Evolutionary conservation across 1,140 invertebrate species (phyloP).

Genomic region (Andricus grossulariae): DNA sequence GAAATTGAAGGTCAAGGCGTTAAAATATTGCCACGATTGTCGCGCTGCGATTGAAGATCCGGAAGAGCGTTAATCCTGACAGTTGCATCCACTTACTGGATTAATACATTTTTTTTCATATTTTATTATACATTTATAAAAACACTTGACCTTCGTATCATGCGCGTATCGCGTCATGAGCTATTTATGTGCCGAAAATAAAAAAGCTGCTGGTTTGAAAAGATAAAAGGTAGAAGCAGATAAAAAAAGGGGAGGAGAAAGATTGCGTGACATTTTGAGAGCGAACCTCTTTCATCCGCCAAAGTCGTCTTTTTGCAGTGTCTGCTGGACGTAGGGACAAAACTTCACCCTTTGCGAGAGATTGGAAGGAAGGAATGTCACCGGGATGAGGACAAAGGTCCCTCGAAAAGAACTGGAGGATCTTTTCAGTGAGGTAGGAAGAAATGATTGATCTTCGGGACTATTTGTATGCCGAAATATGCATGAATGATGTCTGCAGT

Average conservation of each 20-base stretch:
- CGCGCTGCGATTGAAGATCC: background rate
- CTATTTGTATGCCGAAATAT: too few relatives aligned
- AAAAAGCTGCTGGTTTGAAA: slow-evolving; percentile 37
- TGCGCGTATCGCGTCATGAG: slow-evolving; percentile 58
- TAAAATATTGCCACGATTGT: slow-evolving; percentile 12
- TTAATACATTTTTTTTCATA: too few relatives aligned
- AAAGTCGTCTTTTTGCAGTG: slow-evolving; percentile 32
- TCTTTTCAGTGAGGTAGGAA: slow-evolving; percentile 71
- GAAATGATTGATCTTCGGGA: background rate
- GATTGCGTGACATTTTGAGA: slow-evolving; percentile 44
- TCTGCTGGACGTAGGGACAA: slow-evolving; percentile 41
- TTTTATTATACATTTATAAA: too few relatives aligned
- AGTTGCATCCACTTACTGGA: slow-evolving; percentile 52
- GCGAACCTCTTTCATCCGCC: slow-evolving; percentile 38
- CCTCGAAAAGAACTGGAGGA: slow-evolving; percentile 69
- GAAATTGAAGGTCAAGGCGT: background rate
- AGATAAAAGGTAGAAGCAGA: slow-evolving; percentile 45
- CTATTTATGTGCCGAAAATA: slow-evolving; percentile 62
- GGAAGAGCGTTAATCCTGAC: slow-evolving; percentile 53
- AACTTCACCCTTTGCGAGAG: slow-evolving; percentile 50
- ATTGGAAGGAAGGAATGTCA: slow-evolving; percentile 61
- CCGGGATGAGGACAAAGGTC: slow-evolving; percentile 69
- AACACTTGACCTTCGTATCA: slow-evolving; percentile 55
- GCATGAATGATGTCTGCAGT: too few relatives aligned
- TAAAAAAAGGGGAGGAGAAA: slow-evolving; percentile 42